These are phyloP conservation scores for Cyclura pinguis DNA, from an alignment of 2,797 vertebrate species.

Conservation along the genomic window DNA sequence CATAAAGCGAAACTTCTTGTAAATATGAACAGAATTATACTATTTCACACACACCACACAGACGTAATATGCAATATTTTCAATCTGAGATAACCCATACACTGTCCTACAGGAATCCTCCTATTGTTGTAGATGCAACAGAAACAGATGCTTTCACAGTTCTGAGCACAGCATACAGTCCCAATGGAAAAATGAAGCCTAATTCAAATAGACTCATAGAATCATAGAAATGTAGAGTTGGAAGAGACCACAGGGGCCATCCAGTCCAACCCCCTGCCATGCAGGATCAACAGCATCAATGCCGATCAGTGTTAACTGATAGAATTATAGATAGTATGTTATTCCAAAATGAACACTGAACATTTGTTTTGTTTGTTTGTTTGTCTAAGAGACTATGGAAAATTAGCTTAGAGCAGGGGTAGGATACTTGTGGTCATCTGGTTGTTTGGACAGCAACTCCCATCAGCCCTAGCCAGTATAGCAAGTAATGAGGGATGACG, in stretches of 20 bases:
- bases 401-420: background rate
- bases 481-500: background rate
- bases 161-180: background rate
- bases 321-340: background rate
- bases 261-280: too few relatives aligned
- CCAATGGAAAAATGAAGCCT: background rate
- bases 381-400: background rate
- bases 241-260: too few relatives aligned
- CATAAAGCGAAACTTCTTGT: background rate
- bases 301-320: background rate
- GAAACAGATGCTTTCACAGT: too few relatives aligned
- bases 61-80: background rate
- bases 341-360: background rate
- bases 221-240: too few relatives aligned
- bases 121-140: background rate
- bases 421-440: background rate
- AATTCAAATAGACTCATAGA: background rate
- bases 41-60: background rate
- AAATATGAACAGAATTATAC: background rate
- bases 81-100: background rate
- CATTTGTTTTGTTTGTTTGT: background rate
- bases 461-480: background rate
- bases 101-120: background rate
- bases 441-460: background rate
- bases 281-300: background rate